A percentile compares a stretch with the other conserved stretches of the same genome.
phyloP scores from a whole-genome alignment of 2,888 invertebrate genomes.

The Yponomeuta evonymella region DNA sequence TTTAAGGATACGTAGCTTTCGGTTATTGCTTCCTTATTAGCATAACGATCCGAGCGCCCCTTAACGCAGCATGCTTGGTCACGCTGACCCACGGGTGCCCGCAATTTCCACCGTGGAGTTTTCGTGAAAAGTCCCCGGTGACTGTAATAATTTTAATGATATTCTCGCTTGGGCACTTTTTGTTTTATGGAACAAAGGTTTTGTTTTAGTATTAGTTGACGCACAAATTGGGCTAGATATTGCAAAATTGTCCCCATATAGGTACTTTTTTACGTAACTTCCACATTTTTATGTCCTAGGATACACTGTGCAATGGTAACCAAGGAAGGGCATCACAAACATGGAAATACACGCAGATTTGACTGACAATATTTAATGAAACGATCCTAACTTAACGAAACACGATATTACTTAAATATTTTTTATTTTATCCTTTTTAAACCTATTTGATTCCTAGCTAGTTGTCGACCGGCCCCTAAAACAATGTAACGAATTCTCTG shows the following conservation, averaged over 20 bases:
- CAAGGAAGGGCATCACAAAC: background rate
- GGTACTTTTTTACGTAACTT: no score
- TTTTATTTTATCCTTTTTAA: no score
- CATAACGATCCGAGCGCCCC: constrained; percentile 71
- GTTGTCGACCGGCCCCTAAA: no score
- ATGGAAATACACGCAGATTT: background rate
- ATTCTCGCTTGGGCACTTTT: constrained; percentile 1
- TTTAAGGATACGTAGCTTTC: constrained; percentile 25
- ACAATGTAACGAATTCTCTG: no score
- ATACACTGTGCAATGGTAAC: no score
- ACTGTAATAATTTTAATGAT: constrained; percentile 20
- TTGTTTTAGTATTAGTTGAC: background rate
- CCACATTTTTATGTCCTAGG: no score
- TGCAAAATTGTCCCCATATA: background rate
- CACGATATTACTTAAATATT: constrained; percentile 13
- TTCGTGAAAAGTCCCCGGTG: constrained; percentile 52
- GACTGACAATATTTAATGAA: background rate
- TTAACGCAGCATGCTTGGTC: constrained; percentile 75
- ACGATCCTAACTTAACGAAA: constrained; percentile 11
- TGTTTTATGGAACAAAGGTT: background rate
- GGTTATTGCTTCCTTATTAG: constrained; percentile 48
- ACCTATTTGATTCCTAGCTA: no score
- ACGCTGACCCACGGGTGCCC: constrained; percentile 67
- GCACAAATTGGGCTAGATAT: background rate
- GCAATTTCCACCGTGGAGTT: constrained; percentile 66